phyloP scores from a whole-genome alignment of 2,797 vertebrate species.

The Neosalanx taihuensis region DNA sequence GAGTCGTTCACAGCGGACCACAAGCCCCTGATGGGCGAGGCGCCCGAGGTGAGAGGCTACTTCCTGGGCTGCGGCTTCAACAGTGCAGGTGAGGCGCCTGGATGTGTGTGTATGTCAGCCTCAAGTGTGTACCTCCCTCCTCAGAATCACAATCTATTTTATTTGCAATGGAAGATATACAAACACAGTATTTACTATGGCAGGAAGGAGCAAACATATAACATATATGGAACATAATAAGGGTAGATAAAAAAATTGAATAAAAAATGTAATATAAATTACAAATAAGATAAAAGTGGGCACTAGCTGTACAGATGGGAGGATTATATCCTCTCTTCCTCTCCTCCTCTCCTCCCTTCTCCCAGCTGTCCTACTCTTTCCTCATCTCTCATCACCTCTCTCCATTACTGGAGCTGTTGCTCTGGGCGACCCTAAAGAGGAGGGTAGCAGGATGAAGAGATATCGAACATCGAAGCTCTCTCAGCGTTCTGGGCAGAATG shows the following conservation, averaged over 20 bases:
- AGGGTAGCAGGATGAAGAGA: background rate
- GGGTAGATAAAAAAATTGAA: no score
- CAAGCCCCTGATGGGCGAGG: slow-evolving; percentile 94
- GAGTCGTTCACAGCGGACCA: slow-evolving; percentile 97
- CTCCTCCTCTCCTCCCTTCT: no score
- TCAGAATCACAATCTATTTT: no score
- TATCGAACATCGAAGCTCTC: background rate
- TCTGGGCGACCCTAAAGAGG: background rate
- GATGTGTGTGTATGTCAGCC: background rate
- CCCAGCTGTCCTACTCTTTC: background rate
- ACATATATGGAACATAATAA: no score
- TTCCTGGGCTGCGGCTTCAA: slow-evolving; percentile 98
- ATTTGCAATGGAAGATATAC: no score
- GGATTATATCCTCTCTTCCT: background rate
- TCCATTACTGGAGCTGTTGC: background rate
- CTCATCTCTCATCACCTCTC: slow-evolving; percentile 6
- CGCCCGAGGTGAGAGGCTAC: slow-evolving; percentile 90
- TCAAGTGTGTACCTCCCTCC: background rate
- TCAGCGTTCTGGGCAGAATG: background rate
- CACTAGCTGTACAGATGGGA: no score
- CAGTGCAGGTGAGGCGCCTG: slow-evolving; percentile 81
- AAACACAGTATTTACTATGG: no score
- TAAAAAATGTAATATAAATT: no score
- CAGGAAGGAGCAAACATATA: no score
- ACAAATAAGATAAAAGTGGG: no score